Base-by-base conservation (phyloP, 2,113 vertebrate genomes). In the Anhinga rufa region DNA sequence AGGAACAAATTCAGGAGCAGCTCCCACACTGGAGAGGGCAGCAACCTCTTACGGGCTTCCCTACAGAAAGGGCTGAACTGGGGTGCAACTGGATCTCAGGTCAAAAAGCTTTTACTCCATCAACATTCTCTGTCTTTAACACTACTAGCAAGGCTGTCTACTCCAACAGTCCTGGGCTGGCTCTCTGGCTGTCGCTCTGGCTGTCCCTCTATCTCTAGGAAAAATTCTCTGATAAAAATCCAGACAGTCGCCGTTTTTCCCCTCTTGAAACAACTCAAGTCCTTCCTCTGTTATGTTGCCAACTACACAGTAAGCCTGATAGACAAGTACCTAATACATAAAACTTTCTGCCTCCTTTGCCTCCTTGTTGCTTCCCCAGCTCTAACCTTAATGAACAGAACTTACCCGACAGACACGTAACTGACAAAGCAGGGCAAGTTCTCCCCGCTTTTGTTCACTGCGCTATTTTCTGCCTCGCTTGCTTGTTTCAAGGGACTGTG, bases 161-260 rank as follows among this genome's bases (percentile, higher is more conserved):
- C 52, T 31, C 65, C 18, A 16, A 14, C 68, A 52, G 57, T 15
- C 40, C 72, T 0, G 0, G 26, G 29, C 40, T 42, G 40, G 22
- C 44, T 36, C 76, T 57, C 75, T 25, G 68, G n/a, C 71, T 49
- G 18, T 24, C 44, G 34, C 76, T 57, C 75, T 25, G 68, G n/a
- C 71, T 49, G 18, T 24, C 71, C 68, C 74, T 82, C 42, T 42
- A 58, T n/a, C 75, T 42, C 65, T 29, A 55, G 60, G 64, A 83
- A 83, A 88, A 83, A 58, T 10, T 58, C 74, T 29, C 52, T 36
- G 65, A 76, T 72, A 52, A 28, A 71, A 82, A 28, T 22, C 31
- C 72, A 90, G 68, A 57, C 26, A 4, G 57, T 36, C 5, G 1
- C 44, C 17, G 7, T 6, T 66, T 54, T 62, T 10, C 38, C 31